Conservation (phyloP, 2,888 invertebrate genomes). For the Anagyrus pseudococci region DNA sequence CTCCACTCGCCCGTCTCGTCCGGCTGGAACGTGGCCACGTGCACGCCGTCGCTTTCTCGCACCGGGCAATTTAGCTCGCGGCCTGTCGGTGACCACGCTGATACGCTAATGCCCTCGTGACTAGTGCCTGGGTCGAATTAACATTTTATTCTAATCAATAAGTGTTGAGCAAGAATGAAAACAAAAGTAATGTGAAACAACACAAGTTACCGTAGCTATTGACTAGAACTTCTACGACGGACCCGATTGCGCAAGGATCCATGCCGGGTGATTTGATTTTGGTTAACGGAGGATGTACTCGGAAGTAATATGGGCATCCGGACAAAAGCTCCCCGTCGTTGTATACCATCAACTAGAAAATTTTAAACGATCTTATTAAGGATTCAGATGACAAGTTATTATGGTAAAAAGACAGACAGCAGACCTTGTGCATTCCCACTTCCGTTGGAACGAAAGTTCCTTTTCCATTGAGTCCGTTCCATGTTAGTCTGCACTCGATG, state of each 20-base stretch:
- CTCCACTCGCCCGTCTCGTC: constrained; percentile 98
- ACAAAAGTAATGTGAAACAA: neutral
- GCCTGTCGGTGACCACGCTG: constrained; percentile 90
- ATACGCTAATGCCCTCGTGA: constrained; percentile 81
- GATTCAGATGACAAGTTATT: too few relatives aligned
- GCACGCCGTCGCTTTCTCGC: constrained; percentile 86
- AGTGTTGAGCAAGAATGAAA: neutral
- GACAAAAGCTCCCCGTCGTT: constrained; percentile 68
- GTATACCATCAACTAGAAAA: constrained; percentile 66
- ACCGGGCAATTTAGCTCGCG: constrained; percentile 82
- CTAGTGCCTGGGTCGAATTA: constrained; percentile 53
- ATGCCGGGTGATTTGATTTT: constrained; percentile 91
- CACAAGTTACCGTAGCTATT: constrained; percentile 75
- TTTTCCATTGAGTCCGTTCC: constrained; percentile 67
- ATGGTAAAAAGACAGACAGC: constrained; percentile 24
- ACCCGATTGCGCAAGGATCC: constrained; percentile 94
- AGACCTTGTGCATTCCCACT: constrained; percentile 89
- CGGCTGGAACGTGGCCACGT: constrained; percentile 95
- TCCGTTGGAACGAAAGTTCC: constrained; percentile 88
- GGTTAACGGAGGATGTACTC: constrained; percentile 85
- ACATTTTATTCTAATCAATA: neutral
- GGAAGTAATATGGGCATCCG: constrained; percentile 77
- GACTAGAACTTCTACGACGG: constrained; percentile 92
- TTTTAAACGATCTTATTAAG: too few relatives aligned
- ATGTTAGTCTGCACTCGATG: constrained; percentile 63